Evolutionary conservation across 1,140 invertebrate species (phyloP).

Genomic region (Camponotus vicinus): DNA sequence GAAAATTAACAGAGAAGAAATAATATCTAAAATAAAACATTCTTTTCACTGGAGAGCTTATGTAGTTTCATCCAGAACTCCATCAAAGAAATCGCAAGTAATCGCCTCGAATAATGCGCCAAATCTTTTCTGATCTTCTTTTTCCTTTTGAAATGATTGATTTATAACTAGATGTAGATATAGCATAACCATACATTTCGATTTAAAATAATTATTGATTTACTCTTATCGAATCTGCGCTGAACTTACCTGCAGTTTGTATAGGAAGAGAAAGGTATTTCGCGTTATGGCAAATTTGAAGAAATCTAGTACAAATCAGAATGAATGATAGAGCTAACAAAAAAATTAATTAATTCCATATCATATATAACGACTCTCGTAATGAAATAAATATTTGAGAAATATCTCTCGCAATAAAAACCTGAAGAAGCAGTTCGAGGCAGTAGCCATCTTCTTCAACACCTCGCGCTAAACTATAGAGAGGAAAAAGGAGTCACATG

Average conservation of each 20-base stretch:
- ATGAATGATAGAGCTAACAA: neutral
- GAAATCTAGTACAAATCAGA: constrained; percentile 1
- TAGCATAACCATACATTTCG: neutral
- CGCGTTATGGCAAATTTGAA: constrained; percentile 16
- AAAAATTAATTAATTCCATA: neutral
- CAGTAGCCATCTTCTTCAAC: neutral
- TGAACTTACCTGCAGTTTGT: constrained; percentile 27
- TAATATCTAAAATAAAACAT: neutral
- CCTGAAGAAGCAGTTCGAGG: neutral
- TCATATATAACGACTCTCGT: neutral
- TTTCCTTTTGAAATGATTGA: constrained; percentile 21
- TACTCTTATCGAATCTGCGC: constrained; percentile 5
- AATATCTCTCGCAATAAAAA: neutral
- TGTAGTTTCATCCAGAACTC: constrained; percentile 11
- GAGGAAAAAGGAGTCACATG: neutral
- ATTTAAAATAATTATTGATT: constrained; percentile 44
- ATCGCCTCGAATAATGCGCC: constrained; percentile 12
- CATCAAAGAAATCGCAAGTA: constrained; percentile 40
- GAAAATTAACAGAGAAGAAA: neutral
- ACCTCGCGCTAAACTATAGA: neutral
- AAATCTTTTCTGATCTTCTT: constrained; percentile 28
- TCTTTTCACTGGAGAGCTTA: neutral
- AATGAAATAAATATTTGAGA: constrained; percentile 4
- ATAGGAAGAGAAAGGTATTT: neutral
- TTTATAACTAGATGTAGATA: constrained; percentile 26